Evolutionary conservation across 2,888 invertebrate species (phyloP).

Genomic region (Hecatera dysodea): DNA sequence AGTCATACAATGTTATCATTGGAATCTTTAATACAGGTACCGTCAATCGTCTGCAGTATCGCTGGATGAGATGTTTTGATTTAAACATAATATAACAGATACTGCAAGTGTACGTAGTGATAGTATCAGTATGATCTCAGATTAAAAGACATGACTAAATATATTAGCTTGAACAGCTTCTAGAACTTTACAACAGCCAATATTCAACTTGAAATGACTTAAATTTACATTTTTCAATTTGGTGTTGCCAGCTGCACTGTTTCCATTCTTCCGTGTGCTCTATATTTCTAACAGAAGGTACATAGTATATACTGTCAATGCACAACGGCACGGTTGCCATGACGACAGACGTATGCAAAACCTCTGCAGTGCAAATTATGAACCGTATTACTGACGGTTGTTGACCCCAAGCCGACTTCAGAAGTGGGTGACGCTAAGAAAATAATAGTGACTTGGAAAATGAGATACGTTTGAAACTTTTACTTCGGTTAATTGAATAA

Average conservation of each 20-base stretch:
- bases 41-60: slow-evolving; percentile 19
- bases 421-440: slow-evolving; percentile 34
- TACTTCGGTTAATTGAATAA: slow-evolving; percentile 61
- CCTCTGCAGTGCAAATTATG: slow-evolving; percentile 69
- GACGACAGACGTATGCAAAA: slow-evolving; percentile 66
- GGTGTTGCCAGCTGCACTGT: neutral
- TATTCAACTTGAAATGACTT: slow-evolving; percentile 18
- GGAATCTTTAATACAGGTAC: slow-evolving; percentile 17
- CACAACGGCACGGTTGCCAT: slow-evolving; percentile 59
- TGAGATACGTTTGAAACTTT: slow-evolving; percentile 36
- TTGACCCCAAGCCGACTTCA: slow-evolving; percentile 33
- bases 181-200: neutral
- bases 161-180: neutral
- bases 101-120: neutral
- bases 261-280: slow-evolving; percentile 2
- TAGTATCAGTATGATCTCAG: neutral
- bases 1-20: slow-evolving; percentile 9
- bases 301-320: slow-evolving; percentile 37
- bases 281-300: slow-evolving; percentile 7
- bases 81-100: slow-evolving; percentile 7
- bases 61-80: slow-evolving; percentile 33
- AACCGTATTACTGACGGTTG: slow-evolving; percentile 48
- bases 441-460: slow-evolving; percentile 19
- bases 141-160: neutral
- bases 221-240: neutral